Base-by-base conservation (phyloP, 1,140 invertebrate genomes). In the Heliothis subflexa region DNA sequence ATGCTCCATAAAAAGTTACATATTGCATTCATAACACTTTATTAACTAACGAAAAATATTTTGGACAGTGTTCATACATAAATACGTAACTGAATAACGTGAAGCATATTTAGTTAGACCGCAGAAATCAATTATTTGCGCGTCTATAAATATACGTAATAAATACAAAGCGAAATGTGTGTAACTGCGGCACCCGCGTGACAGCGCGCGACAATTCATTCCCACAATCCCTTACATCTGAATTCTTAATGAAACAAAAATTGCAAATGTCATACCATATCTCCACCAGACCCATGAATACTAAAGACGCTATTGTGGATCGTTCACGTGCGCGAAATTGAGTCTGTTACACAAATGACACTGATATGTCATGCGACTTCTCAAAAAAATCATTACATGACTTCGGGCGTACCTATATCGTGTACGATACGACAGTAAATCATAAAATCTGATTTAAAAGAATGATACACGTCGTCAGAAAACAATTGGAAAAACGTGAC, bases 181-280 rank as follows among this genome's bases (percentile, higher is more conserved):
- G 16, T 73, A 59, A 47, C 54, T 59, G 33, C 16, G 16, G 13
- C 21, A 7, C 14, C n/a, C 61, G 14, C 50, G 47, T 33, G 55
- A 45, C 49, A 49, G 45, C 50, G 55, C 59, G 49, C 61, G 40
- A 79, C 71, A 79, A 89, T 88, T 88, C 86, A 90, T 87, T 87
- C 83, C 84, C 82, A 91, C 90, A 89, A 90, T 89, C 88, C 85
- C 88, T 90, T 88, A 90, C 86, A 90, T 88, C 91, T 92, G 88
- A 94, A 93, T 92, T 92, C 86, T 88, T 93, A 92, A 94, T 92
- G 89, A 93, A 88, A 92, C 91, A 94, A 94, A 92, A 93, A 93
- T 93, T 92, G 89, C 89, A 91, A 92, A 92, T 91, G 91, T 92
- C 89, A 84, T 83, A 87, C 88, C 77, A 85, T 86, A 86, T 88